Percentiles rank a stretch among this genome's conserved stretches.
Conservation (phyloP, 2,113 vertebrate species). For the Pachycephala philippinensis region DNA sequence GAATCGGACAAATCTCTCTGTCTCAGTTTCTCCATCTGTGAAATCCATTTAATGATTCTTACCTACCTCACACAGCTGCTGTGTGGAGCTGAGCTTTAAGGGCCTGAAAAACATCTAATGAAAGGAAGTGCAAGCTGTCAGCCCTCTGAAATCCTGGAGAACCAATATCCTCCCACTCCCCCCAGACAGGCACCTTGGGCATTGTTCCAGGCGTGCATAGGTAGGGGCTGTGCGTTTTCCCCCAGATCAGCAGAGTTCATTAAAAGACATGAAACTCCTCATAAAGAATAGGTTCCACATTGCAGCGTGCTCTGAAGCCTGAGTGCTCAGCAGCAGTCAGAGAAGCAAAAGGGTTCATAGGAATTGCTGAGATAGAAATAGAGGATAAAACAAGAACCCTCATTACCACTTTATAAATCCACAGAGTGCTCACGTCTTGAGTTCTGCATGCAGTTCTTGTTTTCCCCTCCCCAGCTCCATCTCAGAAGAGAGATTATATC, state of each 20-base stretch:
- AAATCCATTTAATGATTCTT: constrained; percentile 23
- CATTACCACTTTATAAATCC: constrained; percentile 10
- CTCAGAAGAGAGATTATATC: not conserved
- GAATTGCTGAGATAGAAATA: constrained; percentile 34
- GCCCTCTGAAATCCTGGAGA: not conserved
- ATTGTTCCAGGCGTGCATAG: not conserved
- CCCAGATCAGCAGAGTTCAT: not conserved
- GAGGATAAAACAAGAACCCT: constrained; percentile 5
- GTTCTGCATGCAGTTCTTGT: not conserved
- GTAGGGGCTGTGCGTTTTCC: not conserved
- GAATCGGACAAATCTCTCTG: not conserved
- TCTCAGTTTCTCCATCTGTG: constrained; percentile 45
- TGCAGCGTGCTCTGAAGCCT: not conserved
- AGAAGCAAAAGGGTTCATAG: constrained; percentile 10
- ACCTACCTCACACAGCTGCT: constrained; percentile 8
- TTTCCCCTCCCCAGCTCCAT: not conserved
- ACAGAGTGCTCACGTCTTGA: not conserved
- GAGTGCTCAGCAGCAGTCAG: not conserved
- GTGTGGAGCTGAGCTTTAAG: not conserved
- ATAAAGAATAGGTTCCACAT: not conserved
- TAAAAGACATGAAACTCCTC: not conserved
- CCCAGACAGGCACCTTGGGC: not conserved
- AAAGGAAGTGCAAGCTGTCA: not conserved
- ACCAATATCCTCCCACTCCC: not conserved
- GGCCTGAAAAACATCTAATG: not conserved